Evolutionary conservation across 2,113 vertebrate genomes (phyloP).

Genomic region (Hippopotamus amphibius): DNA sequence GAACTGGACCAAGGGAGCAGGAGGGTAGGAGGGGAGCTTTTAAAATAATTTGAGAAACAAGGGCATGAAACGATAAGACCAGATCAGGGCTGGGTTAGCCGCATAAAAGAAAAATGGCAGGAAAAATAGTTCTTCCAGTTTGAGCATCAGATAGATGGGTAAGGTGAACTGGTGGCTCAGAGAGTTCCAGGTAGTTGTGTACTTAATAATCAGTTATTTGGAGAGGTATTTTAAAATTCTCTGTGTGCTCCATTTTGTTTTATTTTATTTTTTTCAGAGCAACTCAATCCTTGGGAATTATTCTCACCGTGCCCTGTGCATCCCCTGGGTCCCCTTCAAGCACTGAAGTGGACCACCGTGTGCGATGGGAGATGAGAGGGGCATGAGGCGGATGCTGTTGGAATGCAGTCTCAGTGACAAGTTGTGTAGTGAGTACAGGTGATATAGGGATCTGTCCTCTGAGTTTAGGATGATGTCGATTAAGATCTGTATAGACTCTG

Average conservation of each 20-base stretch:
- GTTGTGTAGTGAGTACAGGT: conserved; percentile 84
- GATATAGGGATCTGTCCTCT: background rate
- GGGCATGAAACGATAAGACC: background rate
- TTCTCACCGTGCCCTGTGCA: background rate
- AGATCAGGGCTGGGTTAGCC: background rate
- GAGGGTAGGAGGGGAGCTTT: background rate
- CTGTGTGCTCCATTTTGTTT: background rate
- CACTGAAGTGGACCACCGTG: background rate
- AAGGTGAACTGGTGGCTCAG: background rate
- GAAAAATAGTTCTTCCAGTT: background rate
- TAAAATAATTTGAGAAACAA: conserved; percentile 45
- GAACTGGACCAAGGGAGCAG: background rate
- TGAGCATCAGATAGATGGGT: background rate
- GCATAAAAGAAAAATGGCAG: background rate
- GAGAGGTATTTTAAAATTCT: background rate
- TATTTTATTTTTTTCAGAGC: background rate
- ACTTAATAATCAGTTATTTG: background rate
- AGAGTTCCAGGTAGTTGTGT: background rate
- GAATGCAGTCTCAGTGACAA: conserved; percentile 86
- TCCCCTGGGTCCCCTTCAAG: background rate
- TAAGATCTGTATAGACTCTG: background rate
- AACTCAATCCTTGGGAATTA: background rate
- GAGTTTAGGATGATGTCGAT: background rate
- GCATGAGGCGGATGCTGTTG: conserved; percentile 79
- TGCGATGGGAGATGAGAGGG: conserved; percentile 52